phyloP scores from a whole-genome alignment of 1,140 invertebrate genomes.

The Tetramorium alpestre region DNA sequence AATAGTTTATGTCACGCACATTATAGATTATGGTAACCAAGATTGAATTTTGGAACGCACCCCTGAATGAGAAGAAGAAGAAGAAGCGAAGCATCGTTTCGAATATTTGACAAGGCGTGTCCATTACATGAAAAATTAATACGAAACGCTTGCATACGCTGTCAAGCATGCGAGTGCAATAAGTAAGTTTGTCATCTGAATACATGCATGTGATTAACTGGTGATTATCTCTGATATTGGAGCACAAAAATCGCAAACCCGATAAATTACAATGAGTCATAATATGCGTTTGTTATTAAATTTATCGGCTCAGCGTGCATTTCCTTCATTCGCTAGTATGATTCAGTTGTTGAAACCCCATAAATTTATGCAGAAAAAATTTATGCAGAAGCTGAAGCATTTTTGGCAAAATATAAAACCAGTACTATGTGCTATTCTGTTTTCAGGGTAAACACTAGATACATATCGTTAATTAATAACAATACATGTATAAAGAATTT shows the following conservation, averaged over 20 bases:
- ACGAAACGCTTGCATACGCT: not conserved
- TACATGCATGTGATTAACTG: not conserved
- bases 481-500: not conserved
- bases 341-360: not conserved
- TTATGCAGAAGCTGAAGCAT: not conserved
- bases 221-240: not conserved
- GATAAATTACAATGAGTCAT: conserved; percentile 2
- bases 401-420: not conserved
- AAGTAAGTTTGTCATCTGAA: not conserved
- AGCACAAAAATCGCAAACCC: not conserved
- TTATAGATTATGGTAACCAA: too few relatives aligned
- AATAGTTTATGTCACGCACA: too few relatives aligned
- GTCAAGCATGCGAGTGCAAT: not conserved
- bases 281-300: not conserved
- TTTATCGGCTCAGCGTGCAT: not conserved
- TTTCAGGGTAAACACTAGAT: not conserved
- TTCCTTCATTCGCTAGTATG: not conserved
- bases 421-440: not conserved
- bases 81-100: not conserved
- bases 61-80: too few relatives aligned
- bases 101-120: conserved; percentile 57
- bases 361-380: not conserved
- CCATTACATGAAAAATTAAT: not conserved
- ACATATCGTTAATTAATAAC: conserved; percentile 1
- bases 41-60: too few relatives aligned